Evolutionary conservation across 2,888 invertebrate genomes (phyloP), one percentile per base, ranked within the genome.

Genomic region (Leucoma salicis): DNA sequence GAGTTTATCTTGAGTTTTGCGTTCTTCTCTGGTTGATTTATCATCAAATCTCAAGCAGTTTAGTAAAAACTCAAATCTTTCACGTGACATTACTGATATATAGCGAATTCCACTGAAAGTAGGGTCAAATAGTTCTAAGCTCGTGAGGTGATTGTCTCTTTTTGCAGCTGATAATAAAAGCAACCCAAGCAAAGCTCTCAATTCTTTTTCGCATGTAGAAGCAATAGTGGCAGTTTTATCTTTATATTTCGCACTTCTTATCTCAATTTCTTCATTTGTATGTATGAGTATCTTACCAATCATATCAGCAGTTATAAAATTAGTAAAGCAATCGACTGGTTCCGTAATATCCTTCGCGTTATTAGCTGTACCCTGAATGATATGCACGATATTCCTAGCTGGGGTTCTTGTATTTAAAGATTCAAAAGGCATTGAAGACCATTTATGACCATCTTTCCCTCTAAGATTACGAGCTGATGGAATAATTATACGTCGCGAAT

Each of bases 391-490:
- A 37, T 45, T 45, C 29, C 40, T 37, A 37, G 45, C 33, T 33
- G 21, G 39, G 12, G 46, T 42, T 46, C 46, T 46, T 24, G 39
- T 35, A 46, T 39, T 42, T 11, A 16, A 13, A 42, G 46, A 35
- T 46, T 46, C 42, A 32, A 35, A 46, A 42, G 42, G 37, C 15
- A 14, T 33, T 41, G 35, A 28, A 28, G 37, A 46, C 41, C 46
- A 46, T 46, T 46, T 46, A 31, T 46, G 42, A 27, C 46, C 39
- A 46, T 46, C 31, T 35, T 46, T 46, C 13, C 46, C 46, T 46
- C 45, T 28, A 10, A 37, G 18, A 31, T 35, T 24, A 31, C 33
- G 38, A 34, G 35, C 33, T 29, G 43, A 38, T 38, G 38, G 35
- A 38, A 34, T 38, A 43, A 45, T 39, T 35, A 36, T 39, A 39